Evolutionary conservation across 2,888 invertebrate genomes (phyloP).

Genomic region (Lasioglossum pauxillum): DNA sequence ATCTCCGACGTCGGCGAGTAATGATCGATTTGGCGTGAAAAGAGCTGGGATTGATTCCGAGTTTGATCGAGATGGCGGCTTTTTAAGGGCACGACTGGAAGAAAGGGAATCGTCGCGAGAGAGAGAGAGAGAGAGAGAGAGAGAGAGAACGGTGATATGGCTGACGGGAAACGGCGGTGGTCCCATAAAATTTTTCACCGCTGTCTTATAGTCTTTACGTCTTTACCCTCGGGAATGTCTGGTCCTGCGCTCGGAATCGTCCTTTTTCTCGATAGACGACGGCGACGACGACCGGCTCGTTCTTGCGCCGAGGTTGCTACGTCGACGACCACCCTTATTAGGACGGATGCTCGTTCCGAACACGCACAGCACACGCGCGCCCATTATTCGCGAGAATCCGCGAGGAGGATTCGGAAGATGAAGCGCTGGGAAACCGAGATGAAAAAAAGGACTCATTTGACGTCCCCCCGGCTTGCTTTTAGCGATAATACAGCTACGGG

Average conservation of each 20-base stretch:
- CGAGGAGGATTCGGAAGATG: neutral
- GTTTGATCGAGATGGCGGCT: neutral
- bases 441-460: neutral
- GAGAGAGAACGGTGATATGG: neutral
- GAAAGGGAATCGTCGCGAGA: neutral
- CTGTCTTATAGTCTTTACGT: slow-evolving; percentile 29
- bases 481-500: neutral
- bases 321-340: slow-evolving; percentile 28
- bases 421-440: neutral
- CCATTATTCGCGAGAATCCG: neutral
- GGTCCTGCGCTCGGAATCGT: slow-evolving; percentile 23
- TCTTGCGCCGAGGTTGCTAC: neutral
- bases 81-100: neutral
- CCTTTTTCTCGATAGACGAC: slow-evolving; percentile 27
- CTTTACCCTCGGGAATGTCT: slow-evolving; percentile 13
- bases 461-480: neutral
- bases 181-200: slow-evolving; percentile 45
- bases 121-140: too few relatives aligned
- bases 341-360: slow-evolving; percentile 16
- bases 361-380: neutral
- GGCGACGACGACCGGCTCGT: slow-evolving; percentile 20
- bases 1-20: neutral
- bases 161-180: slow-evolving; percentile 10
- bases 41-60: neutral
- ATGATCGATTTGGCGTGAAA: neutral